Conservation (phyloP, 1,140 invertebrate species). For the Ips typographus region DNA sequence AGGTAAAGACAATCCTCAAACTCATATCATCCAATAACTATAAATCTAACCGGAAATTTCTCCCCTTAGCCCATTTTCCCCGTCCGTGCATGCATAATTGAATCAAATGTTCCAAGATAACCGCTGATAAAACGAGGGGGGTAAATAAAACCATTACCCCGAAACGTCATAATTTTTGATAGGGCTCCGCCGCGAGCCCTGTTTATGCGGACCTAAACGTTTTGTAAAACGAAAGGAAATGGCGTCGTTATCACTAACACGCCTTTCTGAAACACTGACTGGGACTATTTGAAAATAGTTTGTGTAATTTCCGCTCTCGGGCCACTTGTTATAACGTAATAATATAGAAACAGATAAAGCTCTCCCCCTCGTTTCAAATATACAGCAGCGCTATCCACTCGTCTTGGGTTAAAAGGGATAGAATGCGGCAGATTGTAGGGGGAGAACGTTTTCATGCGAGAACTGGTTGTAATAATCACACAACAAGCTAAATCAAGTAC, state of each 20-base stretch:
- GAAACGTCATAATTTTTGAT: constrained; percentile 34
- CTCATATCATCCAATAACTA: too few species aligned
- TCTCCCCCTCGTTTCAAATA: constrained; percentile 22
- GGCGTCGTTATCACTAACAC: constrained; percentile 43
- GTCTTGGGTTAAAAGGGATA: neutral
- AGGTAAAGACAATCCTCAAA: too few species aligned
- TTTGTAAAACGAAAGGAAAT: constrained; percentile 45
- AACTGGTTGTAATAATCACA: too few species aligned
- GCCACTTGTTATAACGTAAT: constrained; percentile 51
- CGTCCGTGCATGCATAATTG: too few species aligned
- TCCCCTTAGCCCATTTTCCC: too few species aligned
- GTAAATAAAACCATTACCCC: neutral
- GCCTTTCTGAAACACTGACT: constrained; percentile 47
- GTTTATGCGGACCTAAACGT: constrained; percentile 33
- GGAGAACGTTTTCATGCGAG: too few species aligned
- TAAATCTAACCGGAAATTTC: too few species aligned
- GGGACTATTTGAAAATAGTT: constrained; percentile 51
- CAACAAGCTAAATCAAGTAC: too few species aligned
- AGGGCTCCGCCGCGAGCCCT: neutral
- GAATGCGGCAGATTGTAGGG: too few species aligned
- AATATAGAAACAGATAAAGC: constrained; percentile 44
- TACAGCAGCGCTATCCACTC: neutral
- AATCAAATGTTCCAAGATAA: too few species aligned
- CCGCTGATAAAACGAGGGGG: too few species aligned
- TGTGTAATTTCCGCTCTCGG: constrained; percentile 50